Percentiles rank a stretch among this genome's conserved stretches.
These are phyloP conservation scores for Melanotaenia parkinsoni DNA, from an alignment of 2,797 vertebrate species.

Conservation along the genomic window DNA sequence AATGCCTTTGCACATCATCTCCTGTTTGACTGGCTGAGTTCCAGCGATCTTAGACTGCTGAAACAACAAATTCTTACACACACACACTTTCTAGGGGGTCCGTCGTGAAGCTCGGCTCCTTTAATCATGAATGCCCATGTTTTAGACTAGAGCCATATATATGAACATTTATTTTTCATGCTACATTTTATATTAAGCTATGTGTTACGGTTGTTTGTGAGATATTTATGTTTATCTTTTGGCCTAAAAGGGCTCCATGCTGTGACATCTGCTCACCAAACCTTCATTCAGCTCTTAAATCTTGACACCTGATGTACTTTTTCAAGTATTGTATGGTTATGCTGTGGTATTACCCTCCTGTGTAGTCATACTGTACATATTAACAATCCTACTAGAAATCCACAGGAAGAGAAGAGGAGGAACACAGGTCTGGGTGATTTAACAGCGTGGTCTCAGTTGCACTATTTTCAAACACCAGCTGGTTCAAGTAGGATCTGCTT, in stretches of 20 bases:
- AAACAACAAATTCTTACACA: constrained; percentile 25
- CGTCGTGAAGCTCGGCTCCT: constrained; percentile 41
- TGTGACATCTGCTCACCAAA: constrained; percentile 39
- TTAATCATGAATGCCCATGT: constrained; percentile 62
- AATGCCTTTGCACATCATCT: constrained; percentile 79
- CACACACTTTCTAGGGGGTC: constrained; percentile 19
- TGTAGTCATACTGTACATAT: constrained; percentile 40
- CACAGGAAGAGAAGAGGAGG: constrained; percentile 2
- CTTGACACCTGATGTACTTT: constrained; percentile 44
- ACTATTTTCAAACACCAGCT: constrained; percentile 65
- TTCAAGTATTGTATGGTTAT: constrained; percentile 21
- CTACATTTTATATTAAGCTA: constrained; percentile 79
- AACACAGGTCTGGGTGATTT: constrained; percentile 12
- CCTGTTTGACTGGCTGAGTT: constrained; percentile 63
- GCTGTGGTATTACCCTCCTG: constrained; percentile 28
- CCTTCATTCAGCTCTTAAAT: constrained; percentile 29
- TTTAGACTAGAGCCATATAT: constrained; percentile 71
- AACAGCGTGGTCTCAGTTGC: constrained; percentile 44
- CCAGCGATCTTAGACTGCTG: constrained; percentile 45
- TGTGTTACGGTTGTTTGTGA: constrained; percentile 66
- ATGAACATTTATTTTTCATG: constrained; percentile 72
- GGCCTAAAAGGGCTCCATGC: constrained; percentile 58
- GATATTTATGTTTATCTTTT: constrained; percentile 69
- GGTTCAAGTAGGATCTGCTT: constrained; percentile 47
- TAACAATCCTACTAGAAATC: constrained; percentile 24